phyloP scores from a whole-genome alignment of 2,888 invertebrate genomes.

The Uloborus plumipes region DNA sequence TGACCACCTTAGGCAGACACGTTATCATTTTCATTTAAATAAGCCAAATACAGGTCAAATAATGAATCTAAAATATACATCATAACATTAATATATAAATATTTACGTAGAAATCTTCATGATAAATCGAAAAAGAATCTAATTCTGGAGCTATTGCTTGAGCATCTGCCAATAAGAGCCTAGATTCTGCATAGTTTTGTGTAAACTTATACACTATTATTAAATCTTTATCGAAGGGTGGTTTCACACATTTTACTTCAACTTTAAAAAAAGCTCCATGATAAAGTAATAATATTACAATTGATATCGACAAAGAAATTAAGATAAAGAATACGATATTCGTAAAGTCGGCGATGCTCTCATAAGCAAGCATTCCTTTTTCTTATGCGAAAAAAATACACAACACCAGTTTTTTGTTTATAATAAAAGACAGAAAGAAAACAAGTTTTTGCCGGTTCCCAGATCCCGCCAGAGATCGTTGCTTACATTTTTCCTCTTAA shows the following conservation, averaged over 20 bases:
- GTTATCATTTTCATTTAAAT: not conserved
- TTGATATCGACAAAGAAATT: constrained; percentile 68
- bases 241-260: constrained; percentile 70
- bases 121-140: constrained; percentile 72
- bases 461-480: not conserved
- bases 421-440: not conserved
- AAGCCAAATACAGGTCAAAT: not conserved
- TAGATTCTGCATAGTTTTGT: constrained; percentile 72
- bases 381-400: not conserved
- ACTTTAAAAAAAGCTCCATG: constrained; percentile 70
- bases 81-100: not conserved
- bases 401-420: not conserved
- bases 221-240: constrained; percentile 68
- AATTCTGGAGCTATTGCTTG: constrained; percentile 70
- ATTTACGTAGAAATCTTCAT: constrained; percentile 71
- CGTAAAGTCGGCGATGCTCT: constrained; percentile 22
- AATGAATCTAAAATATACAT: not conserved
- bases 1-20: no score
- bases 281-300: constrained; percentile 68
- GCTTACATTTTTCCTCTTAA: not conserved
- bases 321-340: constrained; percentile 15
- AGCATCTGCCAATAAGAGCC: constrained; percentile 71
- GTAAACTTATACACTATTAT: constrained; percentile 72
- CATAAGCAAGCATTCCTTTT: constrained; percentile 24
- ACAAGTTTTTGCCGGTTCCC: not conserved